Conservation (phyloP, 2,113 vertebrate species). For the Apodemus speciosus region DNA sequence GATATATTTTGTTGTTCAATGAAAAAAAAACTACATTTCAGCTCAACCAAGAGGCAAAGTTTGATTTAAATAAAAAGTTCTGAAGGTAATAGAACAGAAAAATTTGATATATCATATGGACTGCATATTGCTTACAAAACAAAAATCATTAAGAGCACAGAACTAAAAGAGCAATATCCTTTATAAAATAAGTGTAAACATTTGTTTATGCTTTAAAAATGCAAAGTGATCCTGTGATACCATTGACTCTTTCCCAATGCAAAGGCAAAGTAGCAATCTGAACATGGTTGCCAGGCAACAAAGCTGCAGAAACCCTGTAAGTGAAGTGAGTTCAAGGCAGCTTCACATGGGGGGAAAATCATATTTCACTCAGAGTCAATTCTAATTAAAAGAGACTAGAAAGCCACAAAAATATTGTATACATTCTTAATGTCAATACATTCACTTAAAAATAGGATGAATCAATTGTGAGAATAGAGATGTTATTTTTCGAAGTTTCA, state of each 20-base stretch:
- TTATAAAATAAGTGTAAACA: conserved; percentile 2
- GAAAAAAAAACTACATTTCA: neutral
- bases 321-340: conserved; percentile 56
- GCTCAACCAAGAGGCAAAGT: neutral
- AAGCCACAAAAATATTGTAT: neutral
- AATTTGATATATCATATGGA: neutral
- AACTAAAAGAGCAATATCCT: neutral
- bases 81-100: neutral
- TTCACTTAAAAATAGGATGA: neutral
- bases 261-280: neutral
- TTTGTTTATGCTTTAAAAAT: conserved; percentile 44
- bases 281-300: conserved; percentile 75
- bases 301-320: neutral
- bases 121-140: neutral
- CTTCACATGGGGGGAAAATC: conserved; percentile 49
- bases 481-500: neutral
- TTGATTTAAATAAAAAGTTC: neutral
- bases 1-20: neutral
- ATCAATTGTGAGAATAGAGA: rapidly evolving
- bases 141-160: neutral
- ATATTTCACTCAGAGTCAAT: conserved; percentile 43
- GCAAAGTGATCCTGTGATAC: neutral
- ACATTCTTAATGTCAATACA: neutral
- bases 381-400: conserved; percentile 61
- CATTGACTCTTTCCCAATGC: neutral